These are phyloP conservation scores for Lethrus apterus DNA, from an alignment of 1,140 invertebrate genomes.

Conservation along the genomic window DNA sequence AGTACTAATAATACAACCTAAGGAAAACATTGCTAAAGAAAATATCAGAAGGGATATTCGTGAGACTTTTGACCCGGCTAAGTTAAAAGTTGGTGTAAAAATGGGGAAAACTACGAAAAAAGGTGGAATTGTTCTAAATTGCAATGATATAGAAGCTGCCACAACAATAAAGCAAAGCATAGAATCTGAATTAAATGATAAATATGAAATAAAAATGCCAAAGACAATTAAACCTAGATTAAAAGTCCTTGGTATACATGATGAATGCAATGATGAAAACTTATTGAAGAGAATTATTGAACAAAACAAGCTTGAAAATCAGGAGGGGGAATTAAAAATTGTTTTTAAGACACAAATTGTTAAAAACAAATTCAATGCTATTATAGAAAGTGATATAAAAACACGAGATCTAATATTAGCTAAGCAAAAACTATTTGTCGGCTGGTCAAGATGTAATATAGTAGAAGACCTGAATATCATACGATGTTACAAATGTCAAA, in stretches of 20 bases:
- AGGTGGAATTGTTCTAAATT: not conserved
- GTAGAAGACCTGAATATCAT: too few species aligned
- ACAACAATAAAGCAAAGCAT: not conserved
- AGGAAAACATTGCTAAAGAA: not conserved
- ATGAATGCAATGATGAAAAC: not conserved
- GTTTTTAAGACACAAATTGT: not conserved
- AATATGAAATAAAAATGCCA: not conserved
- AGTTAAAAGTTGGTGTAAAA: not conserved
- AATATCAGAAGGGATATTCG: not conserved
- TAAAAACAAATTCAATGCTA: not conserved
- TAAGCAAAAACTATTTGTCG: too few species aligned
- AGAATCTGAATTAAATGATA: not conserved
- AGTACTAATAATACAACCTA: not conserved
- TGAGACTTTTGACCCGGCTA: not conserved
- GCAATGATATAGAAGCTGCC: not conserved
- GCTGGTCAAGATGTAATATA: too few species aligned
- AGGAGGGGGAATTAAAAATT: not conserved
- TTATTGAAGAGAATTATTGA: not conserved
- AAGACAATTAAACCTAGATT: slow-evolving; percentile 1
- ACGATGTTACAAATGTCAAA: too few species aligned
- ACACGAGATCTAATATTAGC: too few species aligned
- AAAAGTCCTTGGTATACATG: not conserved
- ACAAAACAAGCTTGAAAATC: not conserved
- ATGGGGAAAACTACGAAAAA: not conserved
- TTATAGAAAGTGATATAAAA: too few species aligned